phyloP scores from a whole-genome alignment of 2,797 vertebrate species.

The Synanceia verrucosa region DNA sequence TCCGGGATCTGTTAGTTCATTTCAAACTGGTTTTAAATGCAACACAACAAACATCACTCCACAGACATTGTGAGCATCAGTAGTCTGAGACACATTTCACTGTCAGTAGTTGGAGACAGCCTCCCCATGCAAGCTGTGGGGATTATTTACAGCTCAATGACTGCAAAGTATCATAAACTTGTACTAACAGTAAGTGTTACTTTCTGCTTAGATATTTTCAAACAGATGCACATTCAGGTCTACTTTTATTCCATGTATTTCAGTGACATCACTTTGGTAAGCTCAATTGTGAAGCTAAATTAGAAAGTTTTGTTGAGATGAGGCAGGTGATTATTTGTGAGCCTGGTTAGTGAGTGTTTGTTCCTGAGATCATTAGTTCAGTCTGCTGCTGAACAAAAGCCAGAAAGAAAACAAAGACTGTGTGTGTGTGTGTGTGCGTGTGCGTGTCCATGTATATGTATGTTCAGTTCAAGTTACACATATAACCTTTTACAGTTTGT shows the following conservation, averaged over 20 bases:
- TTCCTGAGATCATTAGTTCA: constrained; percentile 30
- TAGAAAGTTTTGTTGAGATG: background rate
- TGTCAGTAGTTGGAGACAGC: background rate
- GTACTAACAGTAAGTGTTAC: background rate
- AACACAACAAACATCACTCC: background rate
- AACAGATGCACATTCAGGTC: too few relatives aligned
- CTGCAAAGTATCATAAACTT: too few relatives aligned
- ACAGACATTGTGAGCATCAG: background rate
- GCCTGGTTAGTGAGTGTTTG: constrained; percentile 7
- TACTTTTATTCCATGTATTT: too few relatives aligned
- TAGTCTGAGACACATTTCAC: background rate
- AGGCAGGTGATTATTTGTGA: background rate
- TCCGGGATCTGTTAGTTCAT: background rate
- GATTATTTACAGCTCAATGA: background rate
- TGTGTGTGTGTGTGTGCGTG: constrained; percentile 30
- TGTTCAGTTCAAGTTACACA: constrained; percentile 6
- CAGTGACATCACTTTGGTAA: background rate
- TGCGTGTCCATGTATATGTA: too few relatives aligned
- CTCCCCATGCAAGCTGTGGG: background rate
- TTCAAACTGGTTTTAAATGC: background rate
- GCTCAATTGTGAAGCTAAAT: background rate
- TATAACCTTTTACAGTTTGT: background rate
- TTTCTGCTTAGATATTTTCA: too few relatives aligned
- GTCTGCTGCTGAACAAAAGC: constrained; percentile 37
- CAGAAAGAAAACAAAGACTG: constrained; percentile 37